phyloP scores from a whole-genome alignment of 2,797 vertebrate species.

The Poecilia gillii region DNA sequence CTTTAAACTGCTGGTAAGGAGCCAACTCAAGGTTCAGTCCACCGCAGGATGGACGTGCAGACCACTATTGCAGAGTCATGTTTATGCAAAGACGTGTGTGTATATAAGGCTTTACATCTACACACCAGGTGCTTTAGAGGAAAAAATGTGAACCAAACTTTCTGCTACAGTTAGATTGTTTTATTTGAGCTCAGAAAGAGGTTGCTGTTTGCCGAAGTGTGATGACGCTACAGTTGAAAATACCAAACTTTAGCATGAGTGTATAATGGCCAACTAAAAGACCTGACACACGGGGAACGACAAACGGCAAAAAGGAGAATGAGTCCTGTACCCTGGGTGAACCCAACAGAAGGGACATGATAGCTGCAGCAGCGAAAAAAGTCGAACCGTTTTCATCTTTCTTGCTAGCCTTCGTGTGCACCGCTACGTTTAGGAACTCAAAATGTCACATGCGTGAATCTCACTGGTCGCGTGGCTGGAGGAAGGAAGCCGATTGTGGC shows the following conservation, averaged over 20 bases:
- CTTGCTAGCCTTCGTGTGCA: no score
- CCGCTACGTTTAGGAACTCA: no score
- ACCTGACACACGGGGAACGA: no score
- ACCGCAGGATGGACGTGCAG: constrained; percentile 42
- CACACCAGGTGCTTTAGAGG: constrained; percentile 7
- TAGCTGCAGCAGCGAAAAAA: no score
- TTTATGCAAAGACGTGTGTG: not conserved
- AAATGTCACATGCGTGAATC: no score
- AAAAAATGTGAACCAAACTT: not conserved
- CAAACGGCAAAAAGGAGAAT: no score
- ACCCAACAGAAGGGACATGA: no score
- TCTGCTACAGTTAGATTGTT: not conserved
- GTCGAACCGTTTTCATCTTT: no score
- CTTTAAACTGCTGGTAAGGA: constrained; percentile 59
- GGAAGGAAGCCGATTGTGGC: no score
- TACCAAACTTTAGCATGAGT: not conserved
- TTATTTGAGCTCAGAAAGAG: not conserved
- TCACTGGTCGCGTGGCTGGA: no score
- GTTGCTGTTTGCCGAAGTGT: not conserved
- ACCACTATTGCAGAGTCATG: constrained; percentile 37
- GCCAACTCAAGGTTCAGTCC: constrained; percentile 67
- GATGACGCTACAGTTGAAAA: not conserved
- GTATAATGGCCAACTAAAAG: not conserved
- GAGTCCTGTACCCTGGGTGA: no score
- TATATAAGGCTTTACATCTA: not conserved